Evolutionary conservation across 2,888 invertebrate species (phyloP), one percentile per base, ranked within the genome.

Genomic region (Coelogynopora nodosa): DNA sequence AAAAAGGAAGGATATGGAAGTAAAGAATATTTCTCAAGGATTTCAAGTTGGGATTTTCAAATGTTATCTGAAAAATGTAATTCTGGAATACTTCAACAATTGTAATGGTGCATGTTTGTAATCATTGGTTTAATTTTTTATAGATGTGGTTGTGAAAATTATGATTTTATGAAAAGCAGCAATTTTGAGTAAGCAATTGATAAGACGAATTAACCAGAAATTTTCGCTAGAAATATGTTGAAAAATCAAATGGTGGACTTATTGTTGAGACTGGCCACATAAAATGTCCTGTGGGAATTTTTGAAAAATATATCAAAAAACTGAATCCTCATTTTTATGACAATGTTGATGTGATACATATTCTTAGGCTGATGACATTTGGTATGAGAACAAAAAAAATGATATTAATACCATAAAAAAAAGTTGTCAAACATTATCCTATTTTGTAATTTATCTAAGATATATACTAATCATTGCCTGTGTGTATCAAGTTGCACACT

Each of bases 191-290:
- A 27, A 10, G 82, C 5, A 5, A 26, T 31, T 30, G 30, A 31
- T 27, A 82, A 31, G 82, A 82, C 27, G 82, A 82, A 82, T 31
- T 82, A 82, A 82, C 82, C 30, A 82, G 30, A 82, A 82, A 82
- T 82, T 30, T 27, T 31, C 30, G 82, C 13, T 2, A 5, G 82
- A 31, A 82, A 30, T 23, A 82, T 82, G 31, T 31, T 30, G 82
- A 82, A 82, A 82, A 82, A 82, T 29, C 10, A 31, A 82, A 82
- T 30, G 30, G 82, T 27, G 82, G 82, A 31, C 27, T 74, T 74
- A 74, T 74, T 74, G 74, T 74, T 74, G 74, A 74, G 74, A 74
- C 74, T 74, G 74, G 23, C 74, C 23, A 74, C 23, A 26, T 74
- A 26, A 74, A 13, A 74, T 74, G 74, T 74, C 74, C 74, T 74